These are phyloP conservation scores for Psilanteris sp. DNA, from an alignment of 1,140 invertebrate species.

Conservation along the genomic window DNA sequence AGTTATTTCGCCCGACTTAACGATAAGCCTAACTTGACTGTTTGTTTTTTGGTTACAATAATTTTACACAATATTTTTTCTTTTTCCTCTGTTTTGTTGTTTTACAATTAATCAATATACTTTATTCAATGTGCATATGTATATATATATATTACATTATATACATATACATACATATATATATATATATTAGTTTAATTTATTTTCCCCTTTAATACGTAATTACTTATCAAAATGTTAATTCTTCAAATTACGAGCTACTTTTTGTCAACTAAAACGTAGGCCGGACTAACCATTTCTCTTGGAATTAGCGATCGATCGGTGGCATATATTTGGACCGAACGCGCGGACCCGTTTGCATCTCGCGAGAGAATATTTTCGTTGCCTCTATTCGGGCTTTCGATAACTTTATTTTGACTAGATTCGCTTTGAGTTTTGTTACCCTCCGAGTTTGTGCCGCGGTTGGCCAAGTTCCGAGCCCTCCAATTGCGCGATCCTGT, in stretches of 20 bases:
- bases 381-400: slow-evolving; percentile 20
- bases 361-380: slow-evolving; percentile 11
- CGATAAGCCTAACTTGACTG: slow-evolving; percentile 10
- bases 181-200: slow-evolving; percentile 23
- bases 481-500: slow-evolving; percentile 26
- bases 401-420: slow-evolving; percentile 67
- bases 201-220: slow-evolving; percentile 16
- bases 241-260: slow-evolving; percentile 66
- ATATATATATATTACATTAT: too few relatives aligned
- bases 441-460: slow-evolving; percentile 29
- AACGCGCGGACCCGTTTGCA: slow-evolving; percentile 27
- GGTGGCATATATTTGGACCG: slow-evolving; percentile 54
- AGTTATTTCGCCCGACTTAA: slow-evolving; percentile 38
- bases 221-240: slow-evolving; percentile 40
- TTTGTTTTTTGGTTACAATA: slow-evolving; percentile 3
- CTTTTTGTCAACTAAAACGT: slow-evolving; percentile 71
- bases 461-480: slow-evolving; percentile 25
- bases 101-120: too few relatives aligned
- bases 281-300: slow-evolving; percentile 76
- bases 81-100: slow-evolving; percentile 1
- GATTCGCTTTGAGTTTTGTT: slow-evolving; percentile 63
- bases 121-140: too few relatives aligned
- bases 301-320: slow-evolving; percentile 59
- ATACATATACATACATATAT: slow-evolving; percentile 11
- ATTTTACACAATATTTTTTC: slow-evolving; percentile 8